These are phyloP conservation scores for Prunella fulvescens DNA, from an alignment of 2,113 vertebrate species.

Conservation along the genomic window DNA sequence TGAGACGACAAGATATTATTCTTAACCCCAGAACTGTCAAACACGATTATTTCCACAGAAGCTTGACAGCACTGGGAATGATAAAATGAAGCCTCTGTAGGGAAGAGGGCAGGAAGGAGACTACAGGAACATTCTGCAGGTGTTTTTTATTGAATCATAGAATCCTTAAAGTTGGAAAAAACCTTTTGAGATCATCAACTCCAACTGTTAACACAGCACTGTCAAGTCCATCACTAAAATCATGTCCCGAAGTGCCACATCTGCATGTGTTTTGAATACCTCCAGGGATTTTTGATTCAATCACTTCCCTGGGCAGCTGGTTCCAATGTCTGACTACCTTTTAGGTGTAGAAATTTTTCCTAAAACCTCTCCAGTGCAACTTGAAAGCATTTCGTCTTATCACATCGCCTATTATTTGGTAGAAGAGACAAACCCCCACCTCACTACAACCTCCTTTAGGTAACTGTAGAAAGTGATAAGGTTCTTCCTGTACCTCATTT, in stretches of 20 bases:
- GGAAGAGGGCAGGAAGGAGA: neutral
- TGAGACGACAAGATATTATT: constrained; percentile 32
- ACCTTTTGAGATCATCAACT: neutral
- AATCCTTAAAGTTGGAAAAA: neutral
- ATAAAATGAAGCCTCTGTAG: neutral
- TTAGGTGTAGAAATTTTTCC: neutral
- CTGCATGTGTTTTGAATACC: neutral
- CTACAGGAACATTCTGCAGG: neutral
- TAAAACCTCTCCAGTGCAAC: neutral
- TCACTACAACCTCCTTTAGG: neutral
- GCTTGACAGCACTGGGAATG: neutral
- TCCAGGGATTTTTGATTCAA: neutral
- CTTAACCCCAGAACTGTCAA: constrained; percentile 48
- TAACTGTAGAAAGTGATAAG: neutral
- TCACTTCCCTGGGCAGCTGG: neutral
- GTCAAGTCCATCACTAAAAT: neutral
- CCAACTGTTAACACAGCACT: neutral
- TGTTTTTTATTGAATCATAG: neutral
- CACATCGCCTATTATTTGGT: rapidly evolving
- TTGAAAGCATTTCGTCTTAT: neutral
- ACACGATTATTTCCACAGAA: constrained; percentile 18
- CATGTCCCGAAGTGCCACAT: neutral
- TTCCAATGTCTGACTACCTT: neutral
- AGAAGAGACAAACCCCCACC: neutral
- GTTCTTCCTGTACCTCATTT: neutral